Percentiles rank a stretch among this genome's conserved stretches.
These are phyloP conservation scores for Plotosus lineatus DNA, from an alignment of 2,113 vertebrate species.

Conservation along the genomic window DNA sequence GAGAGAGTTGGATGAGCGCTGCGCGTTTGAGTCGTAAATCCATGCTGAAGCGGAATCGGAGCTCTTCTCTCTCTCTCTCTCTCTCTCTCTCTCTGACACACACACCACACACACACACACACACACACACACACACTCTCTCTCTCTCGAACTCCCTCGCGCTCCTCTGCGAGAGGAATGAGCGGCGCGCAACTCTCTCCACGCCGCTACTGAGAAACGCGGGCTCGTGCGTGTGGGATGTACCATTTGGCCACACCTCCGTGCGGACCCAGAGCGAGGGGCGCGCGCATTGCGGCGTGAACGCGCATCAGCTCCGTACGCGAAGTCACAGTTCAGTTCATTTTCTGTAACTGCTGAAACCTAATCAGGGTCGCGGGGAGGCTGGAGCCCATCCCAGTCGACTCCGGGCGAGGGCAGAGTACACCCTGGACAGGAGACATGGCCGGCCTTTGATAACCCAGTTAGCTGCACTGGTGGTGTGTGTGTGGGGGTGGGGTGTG, in stretches of 20 bases:
- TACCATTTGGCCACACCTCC: background rate
- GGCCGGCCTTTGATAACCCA: no score
- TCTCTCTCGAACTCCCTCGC: no score
- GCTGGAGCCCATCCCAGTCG: no score
- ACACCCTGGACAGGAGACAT: no score
- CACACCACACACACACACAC: background rate
- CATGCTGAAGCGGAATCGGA: conserved; percentile 53
- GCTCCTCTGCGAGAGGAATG: conserved; percentile 5
- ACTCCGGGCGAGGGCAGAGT: no score
- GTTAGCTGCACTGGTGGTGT: no score
- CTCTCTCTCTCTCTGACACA: background rate
- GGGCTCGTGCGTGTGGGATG: conserved; percentile 1
- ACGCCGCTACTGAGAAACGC: background rate
- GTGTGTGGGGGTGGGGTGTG: no score
- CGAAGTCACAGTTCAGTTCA: no score
- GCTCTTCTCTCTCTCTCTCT: conserved; percentile 12
- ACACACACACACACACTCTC: background rate
- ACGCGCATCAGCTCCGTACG: background rate
- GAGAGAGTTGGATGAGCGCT: conserved; percentile 45
- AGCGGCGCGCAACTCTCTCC: conserved; percentile 9
- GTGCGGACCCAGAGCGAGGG: background rate
- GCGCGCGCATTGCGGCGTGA: background rate
- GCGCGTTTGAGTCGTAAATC: conserved; percentile 48
- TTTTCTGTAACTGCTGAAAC: no score
- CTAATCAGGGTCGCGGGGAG: no score